Percentiles rank a stretch among this genome's conserved stretches.
These are phyloP conservation scores for Rhea pennata DNA, from an alignment of 2,113 vertebrate species.

Conservation along the genomic window DNA sequence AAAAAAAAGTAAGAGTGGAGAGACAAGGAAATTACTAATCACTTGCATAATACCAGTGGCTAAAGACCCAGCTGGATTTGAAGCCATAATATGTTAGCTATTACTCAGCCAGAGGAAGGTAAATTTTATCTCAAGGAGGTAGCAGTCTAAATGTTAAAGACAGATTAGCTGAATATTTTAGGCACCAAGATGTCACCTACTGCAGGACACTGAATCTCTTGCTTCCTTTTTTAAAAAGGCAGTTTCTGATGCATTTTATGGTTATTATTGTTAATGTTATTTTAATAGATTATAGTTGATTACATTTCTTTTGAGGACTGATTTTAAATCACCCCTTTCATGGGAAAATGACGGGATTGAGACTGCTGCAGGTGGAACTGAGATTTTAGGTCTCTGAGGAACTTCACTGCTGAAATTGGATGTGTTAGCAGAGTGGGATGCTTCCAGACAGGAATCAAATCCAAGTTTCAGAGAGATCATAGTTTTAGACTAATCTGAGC, in stretches of 20 bases:
- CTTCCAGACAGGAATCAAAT: background rate
- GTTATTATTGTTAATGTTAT: background rate
- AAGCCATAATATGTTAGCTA: background rate
- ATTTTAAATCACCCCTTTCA: background rate
- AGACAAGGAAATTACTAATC: background rate
- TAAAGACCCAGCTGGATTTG: background rate
- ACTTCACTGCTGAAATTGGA: background rate
- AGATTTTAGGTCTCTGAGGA: background rate
- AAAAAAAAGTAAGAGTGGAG: background rate
- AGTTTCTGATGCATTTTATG: background rate
- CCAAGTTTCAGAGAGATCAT: fast-evolving
- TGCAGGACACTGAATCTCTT: background rate
- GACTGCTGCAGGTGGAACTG: background rate
- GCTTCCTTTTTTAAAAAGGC: background rate
- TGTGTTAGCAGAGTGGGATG: background rate
- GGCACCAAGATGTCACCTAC: background rate
- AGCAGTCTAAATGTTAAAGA: background rate
- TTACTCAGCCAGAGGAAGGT: background rate
- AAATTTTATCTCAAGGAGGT: background rate
- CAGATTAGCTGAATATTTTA: background rate
- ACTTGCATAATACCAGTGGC: background rate
- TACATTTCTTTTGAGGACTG: background rate
- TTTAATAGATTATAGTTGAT: background rate
- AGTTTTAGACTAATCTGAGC: background rate
- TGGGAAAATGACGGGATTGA: background rate